These are phyloP conservation scores for Strongylocentrotus purpuratus DNA, from an alignment of 35 echinoderm and acorn worm species.

Conservation along the genomic window DNA sequence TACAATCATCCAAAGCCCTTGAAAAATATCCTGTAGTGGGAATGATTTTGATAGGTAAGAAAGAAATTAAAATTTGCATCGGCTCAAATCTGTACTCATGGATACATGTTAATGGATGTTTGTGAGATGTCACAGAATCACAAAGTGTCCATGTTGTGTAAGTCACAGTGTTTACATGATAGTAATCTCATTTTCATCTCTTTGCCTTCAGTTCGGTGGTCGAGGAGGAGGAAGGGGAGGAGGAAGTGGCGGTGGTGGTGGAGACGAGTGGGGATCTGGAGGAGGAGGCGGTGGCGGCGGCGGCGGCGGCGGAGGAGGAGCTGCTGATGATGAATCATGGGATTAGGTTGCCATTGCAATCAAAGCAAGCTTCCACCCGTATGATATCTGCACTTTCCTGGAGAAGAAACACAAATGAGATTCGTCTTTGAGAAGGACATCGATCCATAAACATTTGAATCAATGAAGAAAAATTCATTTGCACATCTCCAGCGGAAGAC, in stretches of 20 bases:
- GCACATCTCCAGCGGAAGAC: neutral
- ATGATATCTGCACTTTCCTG: neutral
- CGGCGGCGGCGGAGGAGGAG: constrained; percentile 28
- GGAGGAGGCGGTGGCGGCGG: constrained; percentile 23
- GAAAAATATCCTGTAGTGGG: too few species aligned
- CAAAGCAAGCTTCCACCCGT: neutral
- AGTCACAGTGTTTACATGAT: neutral
- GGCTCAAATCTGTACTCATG: too few species aligned
- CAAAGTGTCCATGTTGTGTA: neutral
- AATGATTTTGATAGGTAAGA: too few species aligned
- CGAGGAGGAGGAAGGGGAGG: constrained; percentile 58
- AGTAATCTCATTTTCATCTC: neutral
- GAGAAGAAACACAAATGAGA: neutral
- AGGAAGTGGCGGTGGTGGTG: neutral
- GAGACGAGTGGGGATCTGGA: neutral
- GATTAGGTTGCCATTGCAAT: constrained; percentile 9
- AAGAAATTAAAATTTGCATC: neutral
- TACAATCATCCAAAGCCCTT: too few species aligned
- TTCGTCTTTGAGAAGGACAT: neutral
- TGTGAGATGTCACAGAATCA: neutral
- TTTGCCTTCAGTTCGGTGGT: constrained; percentile 39
- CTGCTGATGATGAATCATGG: constrained; percentile 44
- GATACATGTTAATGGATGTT: too few species aligned
- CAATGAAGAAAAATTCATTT: neutral
- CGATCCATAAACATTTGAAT: neutral